Percentiles rank a stretch among this genome's conserved stretches.
phyloP scores from a whole-genome alignment of 2,888 invertebrate genomes.

The Coremacera marginata region DNA sequence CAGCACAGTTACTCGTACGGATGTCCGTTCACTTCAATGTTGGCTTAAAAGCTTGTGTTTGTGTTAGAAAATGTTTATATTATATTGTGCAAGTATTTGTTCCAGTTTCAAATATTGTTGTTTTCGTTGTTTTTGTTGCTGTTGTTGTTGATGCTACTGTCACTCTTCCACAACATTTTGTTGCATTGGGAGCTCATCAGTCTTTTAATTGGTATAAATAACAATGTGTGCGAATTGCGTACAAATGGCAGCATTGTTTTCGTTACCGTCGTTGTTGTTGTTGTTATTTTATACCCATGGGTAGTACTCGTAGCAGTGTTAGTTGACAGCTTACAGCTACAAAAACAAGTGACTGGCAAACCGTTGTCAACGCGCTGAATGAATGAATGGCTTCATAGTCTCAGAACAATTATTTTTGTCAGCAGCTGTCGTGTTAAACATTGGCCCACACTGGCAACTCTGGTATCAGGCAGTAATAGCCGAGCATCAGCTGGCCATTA shows the following conservation, averaged over 20 bases:
- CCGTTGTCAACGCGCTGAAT: no score
- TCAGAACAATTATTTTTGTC: constrained; percentile 11
- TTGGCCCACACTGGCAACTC: background rate
- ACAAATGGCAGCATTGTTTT: background rate
- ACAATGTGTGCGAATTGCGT: constrained; percentile 48
- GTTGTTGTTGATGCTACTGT: background rate
- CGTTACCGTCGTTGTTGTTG: background rate
- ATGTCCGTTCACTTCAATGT: background rate
- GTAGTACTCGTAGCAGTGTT: no score
- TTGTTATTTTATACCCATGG: background rate
- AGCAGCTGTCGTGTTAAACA: background rate
- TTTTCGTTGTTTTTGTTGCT: background rate
- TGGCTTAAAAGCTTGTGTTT: background rate
- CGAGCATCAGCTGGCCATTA: no score
- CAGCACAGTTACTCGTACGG: background rate
- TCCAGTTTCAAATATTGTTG: background rate
- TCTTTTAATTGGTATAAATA: constrained; percentile 64
- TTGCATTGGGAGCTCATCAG: constrained; percentile 54
- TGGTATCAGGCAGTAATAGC: background rate
- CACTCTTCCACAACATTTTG: constrained; percentile 8
- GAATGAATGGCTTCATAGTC: background rate
- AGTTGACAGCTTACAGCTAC: no score
- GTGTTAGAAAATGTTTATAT: background rate
- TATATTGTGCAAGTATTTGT: background rate
- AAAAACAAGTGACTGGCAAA: no score